Evolutionary conservation across 2,888 invertebrate species (phyloP), one percentile per base, ranked within the genome.

Genomic region (Diaperis boleti): DNA sequence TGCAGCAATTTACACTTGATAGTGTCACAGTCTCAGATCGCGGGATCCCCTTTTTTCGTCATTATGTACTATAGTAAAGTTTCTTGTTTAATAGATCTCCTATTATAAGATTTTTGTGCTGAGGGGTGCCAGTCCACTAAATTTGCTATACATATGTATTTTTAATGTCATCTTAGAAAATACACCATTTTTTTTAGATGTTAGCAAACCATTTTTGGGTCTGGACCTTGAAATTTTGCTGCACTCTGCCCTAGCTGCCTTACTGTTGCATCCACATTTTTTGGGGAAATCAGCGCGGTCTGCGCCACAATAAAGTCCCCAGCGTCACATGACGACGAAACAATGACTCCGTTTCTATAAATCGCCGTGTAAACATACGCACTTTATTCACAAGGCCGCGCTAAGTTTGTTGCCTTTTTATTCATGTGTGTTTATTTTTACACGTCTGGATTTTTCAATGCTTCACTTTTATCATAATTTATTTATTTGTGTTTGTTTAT

Each of bases 331-430:
- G 45, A 45, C 26, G 8, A 26, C 31, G 17, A 37, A 39, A 45
- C 45, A 57, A 45, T 35, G 45, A 45, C 45, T 22, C 22, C 41
- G 41, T 17, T 44, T 20, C 18, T 33, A 56, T 56, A 55, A 56
- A 44, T 45, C 35, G 60, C 62, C 66, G 59, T 61, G 64, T 67
- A 64, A 64, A 65, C 68, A 70, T 64, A 69, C 69, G 72, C 74
- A 73, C 73, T 75, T 75, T 74, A 73, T 72, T 68, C 66, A 69
- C 76, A 77, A 77, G 77, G 77, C 71, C 75, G 72, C 63, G 54
- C 67, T 63, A 55, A 65, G 72, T 71, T 71, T 70, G 66, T 69
- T 75, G 75, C 67, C 75, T 73, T 73, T 72, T 69, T 67, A 62
- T 69, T 70, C 70, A 71, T 69, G 71, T 67, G 68, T 68, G 68